A percentile compares a stretch with the other conserved stretches of the same genome.
Conservation (phyloP, 2,797 vertebrate genomes). For the Cryptoprocta ferox region DNA sequence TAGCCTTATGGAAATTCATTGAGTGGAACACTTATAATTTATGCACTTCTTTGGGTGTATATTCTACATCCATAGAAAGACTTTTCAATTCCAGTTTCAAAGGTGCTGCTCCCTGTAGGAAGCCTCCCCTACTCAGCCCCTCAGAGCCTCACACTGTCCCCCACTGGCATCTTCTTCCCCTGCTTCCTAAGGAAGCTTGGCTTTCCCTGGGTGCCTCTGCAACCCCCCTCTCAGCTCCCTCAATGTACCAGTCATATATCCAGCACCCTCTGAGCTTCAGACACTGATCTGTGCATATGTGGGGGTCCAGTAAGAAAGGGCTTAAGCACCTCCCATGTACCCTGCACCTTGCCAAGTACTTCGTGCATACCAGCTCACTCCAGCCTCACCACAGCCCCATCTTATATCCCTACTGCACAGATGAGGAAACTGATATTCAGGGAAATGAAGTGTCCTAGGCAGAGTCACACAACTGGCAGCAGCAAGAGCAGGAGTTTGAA, state of each 20-base stretch:
- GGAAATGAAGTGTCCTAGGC: neutral
- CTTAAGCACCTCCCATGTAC: neutral
- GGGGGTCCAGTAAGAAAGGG: neutral
- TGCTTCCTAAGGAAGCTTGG: neutral
- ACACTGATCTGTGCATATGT: neutral
- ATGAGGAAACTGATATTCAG: neutral
- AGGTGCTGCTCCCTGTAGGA: neutral
- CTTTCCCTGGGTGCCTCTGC: neutral
- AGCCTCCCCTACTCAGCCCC: neutral
- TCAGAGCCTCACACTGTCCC: neutral
- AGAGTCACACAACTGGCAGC: neutral
- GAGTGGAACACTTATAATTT: neutral
- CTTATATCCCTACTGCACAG: neutral
- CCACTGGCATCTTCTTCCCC: neutral
- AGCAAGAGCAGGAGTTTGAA: neutral
- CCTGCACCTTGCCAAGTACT: neutral
- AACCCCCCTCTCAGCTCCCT: neutral
- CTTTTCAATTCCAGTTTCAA: slow-evolving; percentile 5
- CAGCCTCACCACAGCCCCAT: neutral
- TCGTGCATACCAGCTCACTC: neutral
- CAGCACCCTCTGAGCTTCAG: neutral
- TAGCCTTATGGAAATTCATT: neutral
- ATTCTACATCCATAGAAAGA: neutral
- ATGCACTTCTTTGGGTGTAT: neutral
- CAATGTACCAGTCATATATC: neutral